Base-by-base conservation (phyloP, 2,113 vertebrate species). In the Myiozetetes cayanensis region DNA sequence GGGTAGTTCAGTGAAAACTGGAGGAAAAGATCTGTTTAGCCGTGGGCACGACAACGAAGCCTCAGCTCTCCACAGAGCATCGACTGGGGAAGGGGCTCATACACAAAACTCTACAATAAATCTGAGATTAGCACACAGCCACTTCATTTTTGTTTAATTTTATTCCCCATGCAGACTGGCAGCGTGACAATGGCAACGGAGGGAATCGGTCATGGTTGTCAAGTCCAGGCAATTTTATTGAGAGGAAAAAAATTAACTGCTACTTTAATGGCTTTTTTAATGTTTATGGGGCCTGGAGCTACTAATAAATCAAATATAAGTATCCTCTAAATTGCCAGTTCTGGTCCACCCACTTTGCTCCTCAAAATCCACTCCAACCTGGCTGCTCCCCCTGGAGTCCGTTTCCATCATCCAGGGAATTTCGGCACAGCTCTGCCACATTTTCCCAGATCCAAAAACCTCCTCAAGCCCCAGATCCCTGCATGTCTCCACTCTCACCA, bases 301-400 rank as follows among this genome's bases (percentile, higher is more conserved):
- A 87, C 91, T 79, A 81, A 95, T 94, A 56, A 96, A 96, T 96
- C 93, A 95, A 87, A 89, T 31, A 1, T 33, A 93, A 96, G 79
- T 39, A 94, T 77, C 73, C 67, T 83, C 85, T 55, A 62, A 90
- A 84, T 19, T 55, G 59, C 82, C 30, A 88, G n/a, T 47, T 72
- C 91, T 79, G 53, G 49, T 94, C 87, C 81, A 94, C 89, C 91
- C 87, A 44, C 75, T 95, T 58, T 75, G 66, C 55, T 78, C 71
- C 85, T 91, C 63, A 86, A 78, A 91, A 90, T 50, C 72, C 61
- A 37, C 47, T 67, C 16, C 4, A 20, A 68, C 44, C 44, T 79
- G 4, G 16, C 56, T 47, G 91, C 28, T 86, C 37, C 61, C 68
- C 0, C 0, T 30, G 39, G 52, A 80, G 91, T 35, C 61, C 41